Conservation (phyloP, 2,113 vertebrate genomes). For the Coturnix japonica region DNA sequence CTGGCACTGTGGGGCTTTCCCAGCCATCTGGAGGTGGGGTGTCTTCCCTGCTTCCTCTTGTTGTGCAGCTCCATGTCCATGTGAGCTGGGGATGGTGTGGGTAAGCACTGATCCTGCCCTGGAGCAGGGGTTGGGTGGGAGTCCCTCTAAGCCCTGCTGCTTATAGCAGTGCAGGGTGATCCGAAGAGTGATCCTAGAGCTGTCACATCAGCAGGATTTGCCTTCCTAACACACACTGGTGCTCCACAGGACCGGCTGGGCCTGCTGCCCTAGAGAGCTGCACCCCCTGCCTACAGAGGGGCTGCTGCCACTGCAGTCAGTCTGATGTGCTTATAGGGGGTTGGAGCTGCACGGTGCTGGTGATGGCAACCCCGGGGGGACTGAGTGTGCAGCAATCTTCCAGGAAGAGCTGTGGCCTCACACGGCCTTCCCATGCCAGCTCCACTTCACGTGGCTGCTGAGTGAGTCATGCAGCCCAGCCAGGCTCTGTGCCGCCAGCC, state of each 20-base stretch:
- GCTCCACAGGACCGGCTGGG: neutral
- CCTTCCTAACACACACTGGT: neutral
- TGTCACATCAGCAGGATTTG: neutral
- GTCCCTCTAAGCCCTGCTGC: neutral
- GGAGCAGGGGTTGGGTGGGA: neutral
- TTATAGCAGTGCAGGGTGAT: fast-evolving
- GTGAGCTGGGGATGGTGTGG: neutral
- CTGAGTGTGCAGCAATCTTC: neutral
- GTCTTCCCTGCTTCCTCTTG: neutral
- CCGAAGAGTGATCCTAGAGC: fast-evolving
- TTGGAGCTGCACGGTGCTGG: neutral
- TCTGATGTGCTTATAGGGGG: fast-evolving
- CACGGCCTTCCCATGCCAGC: constrained; percentile 30
- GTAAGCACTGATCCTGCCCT: neutral
- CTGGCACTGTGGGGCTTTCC: neutral
- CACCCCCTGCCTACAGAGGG: neutral
- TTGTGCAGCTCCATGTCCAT: neutral
- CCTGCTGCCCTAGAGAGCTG: fast-evolving
- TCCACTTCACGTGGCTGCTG: constrained; percentile 9
- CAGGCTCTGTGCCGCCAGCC: neutral
- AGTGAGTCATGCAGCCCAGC: constrained; percentile 35
- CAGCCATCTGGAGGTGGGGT: fast-evolving
- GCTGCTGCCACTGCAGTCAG: neutral
- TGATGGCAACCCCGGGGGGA: fast-evolving
- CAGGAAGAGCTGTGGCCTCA: constrained; percentile 44